A percentile compares a stretch with the other conserved stretches of the same genome.
These are phyloP conservation scores for Neofelis nebulosa DNA, from an alignment of 2,113 vertebrate genomes.

Conservation along the genomic window DNA sequence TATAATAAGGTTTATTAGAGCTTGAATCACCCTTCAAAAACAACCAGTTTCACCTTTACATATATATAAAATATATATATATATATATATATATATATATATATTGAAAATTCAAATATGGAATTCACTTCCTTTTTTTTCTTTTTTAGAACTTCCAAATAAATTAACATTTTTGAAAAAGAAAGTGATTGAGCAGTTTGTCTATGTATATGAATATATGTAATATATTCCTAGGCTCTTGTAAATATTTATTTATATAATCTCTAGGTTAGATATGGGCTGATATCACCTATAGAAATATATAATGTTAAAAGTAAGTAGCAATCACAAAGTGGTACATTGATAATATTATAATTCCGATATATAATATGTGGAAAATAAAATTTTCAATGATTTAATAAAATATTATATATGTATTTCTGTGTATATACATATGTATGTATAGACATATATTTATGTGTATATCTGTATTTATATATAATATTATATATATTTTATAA, in stretches of 20 bases:
- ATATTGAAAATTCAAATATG: background rate
- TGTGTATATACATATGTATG: no score
- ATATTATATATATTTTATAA: no score
- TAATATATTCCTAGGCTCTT: background rate
- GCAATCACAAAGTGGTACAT: background rate
- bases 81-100: no score
- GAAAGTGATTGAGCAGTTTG: background rate
- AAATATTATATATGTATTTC: background rate
- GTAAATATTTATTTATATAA: background rate
- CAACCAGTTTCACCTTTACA: background rate
- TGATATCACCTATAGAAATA: background rate
- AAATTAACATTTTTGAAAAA: background rate
- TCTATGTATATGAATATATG: background rate
- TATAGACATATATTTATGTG: no score
- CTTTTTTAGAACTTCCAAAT: background rate
- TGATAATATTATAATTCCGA: background rate
- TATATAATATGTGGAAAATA: background rate
- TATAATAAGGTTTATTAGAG: background rate
- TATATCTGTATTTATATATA: no score
- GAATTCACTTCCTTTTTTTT: background rate
- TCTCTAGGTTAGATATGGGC: background rate
- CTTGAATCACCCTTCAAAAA: background rate
- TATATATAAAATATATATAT: no score
- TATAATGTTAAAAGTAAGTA: background rate
- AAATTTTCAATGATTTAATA: background rate